phyloP scores from a whole-genome alignment of 2,797 vertebrate genomes.

The Euthynnus affinis region DNA sequence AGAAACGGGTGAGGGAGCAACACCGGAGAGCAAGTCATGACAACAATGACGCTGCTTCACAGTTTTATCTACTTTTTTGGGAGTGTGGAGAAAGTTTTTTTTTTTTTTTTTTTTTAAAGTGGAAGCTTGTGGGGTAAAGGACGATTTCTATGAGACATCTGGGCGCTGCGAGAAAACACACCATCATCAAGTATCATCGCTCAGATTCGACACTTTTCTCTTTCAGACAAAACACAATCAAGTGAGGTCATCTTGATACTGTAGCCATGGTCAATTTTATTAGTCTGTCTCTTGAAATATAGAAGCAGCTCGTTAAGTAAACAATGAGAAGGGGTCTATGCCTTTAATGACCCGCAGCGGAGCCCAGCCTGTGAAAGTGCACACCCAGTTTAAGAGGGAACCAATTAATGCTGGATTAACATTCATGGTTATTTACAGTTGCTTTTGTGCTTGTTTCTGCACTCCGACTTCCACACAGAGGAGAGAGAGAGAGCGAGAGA shows the following conservation, averaged over 20 bases:
- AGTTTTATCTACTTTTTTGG: conserved; percentile 19
- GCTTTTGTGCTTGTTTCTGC: conserved; percentile 99
- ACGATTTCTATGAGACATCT: neutral
- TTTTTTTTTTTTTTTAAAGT: too few species aligned
- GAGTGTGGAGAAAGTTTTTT: conserved; percentile 8
- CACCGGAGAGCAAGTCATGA: conserved; percentile 86
- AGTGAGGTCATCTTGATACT: conserved; percentile 58
- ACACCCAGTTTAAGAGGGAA: conserved; percentile 94
- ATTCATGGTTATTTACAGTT: conserved; percentile 99
- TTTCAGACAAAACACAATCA: conserved; percentile 38
- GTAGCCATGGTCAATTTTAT: conserved; percentile 62
- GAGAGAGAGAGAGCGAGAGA: conserved; percentile 41
- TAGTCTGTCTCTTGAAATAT: conserved; percentile 68
- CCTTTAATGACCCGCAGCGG: conserved; percentile 79
- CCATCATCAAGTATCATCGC: neutral
- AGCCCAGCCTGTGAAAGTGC: conserved; percentile 86
- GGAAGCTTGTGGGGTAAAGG: neutral
- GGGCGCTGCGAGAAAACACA: neutral
- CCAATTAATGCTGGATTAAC: conserved; percentile 99
- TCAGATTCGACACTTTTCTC: conserved; percentile 30
- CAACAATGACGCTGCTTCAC: conserved; percentile 62
- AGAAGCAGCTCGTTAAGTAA: conserved; percentile 84
- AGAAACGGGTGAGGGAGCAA: conserved; percentile 87
- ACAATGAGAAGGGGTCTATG: conserved; percentile 77
- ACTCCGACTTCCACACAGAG: conserved; percentile 92